Percentiles rank a stretch among this genome's conserved stretches.
These are phyloP conservation scores for Drosophila melanosoma DNA, from an alignment of 2,888 invertebrate species.

Conservation along the genomic window DNA sequence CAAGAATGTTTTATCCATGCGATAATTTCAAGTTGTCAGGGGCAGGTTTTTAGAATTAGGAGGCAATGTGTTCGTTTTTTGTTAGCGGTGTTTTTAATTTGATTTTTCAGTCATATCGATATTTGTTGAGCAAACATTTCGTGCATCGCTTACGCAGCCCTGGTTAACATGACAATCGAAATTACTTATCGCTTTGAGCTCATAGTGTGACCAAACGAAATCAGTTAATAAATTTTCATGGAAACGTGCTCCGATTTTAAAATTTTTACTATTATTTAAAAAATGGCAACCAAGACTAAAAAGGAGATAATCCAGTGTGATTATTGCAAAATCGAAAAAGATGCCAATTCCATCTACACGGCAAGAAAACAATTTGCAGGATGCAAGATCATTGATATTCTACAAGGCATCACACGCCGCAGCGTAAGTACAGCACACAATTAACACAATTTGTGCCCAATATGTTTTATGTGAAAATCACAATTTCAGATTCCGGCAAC, in stretches of 20 bases:
- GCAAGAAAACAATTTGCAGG: conserved; percentile 48
- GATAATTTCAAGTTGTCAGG: conserved; percentile 22
- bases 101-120: conserved; percentile 13
- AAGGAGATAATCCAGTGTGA: conserved; percentile 35
- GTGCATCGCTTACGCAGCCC: conserved; percentile 17
- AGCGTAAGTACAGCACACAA: conserved; percentile 53
- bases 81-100: conserved; percentile 11
- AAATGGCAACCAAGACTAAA: conserved; percentile 29
- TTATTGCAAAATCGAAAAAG: conserved; percentile 39
- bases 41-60: conserved; percentile 28
- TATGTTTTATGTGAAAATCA: background rate
- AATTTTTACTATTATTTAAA: background rate
- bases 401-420: conserved; percentile 34
- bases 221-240: background rate
- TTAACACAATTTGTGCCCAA: background rate
- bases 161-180: background rate
- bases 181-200: background rate
- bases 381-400: conserved; percentile 45
- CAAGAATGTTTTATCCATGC: background rate
- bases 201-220: conserved; percentile 7
- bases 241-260: conserved; percentile 23
- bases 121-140: background rate
- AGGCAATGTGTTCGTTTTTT: background rate
- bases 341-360: conserved; percentile 35
- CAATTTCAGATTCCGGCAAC: conserved; percentile 33